Base-by-base conservation (phyloP, 2,888 invertebrate genomes). In the Lepidocyrtoides sp. region DNA sequence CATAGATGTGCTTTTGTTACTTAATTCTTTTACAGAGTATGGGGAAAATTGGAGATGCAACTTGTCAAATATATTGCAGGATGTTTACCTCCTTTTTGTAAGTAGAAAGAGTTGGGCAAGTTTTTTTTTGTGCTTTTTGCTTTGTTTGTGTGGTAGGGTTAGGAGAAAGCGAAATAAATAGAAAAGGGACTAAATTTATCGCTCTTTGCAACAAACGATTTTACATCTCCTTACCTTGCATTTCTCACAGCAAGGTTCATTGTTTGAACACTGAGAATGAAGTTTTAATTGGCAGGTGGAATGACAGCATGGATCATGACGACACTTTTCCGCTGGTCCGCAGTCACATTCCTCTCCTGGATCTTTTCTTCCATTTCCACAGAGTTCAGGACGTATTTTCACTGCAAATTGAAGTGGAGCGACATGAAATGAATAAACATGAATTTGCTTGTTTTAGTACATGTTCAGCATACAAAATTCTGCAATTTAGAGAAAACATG, bases 221-320 rank as follows among this genome's bases (percentile, higher is more conserved):
- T 86, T 32, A 60, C 77, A 44, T 81, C n/a, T 36, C 23, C 44
- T 89, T 96, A 99, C 98, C 96, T 97, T 97, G 95, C 99, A 99
- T 94, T 97, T 90, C 36, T 92, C 97, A 93, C 97, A 97, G 95
- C 99, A 99, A 96, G 93, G 93, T 69, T 93, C 93, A 29, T 88
- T 81, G 85, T 90, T 91, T 84, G 93, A 93, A 91, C 93, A 93
- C 89, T 92, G 91, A 82, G 93, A 91, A 81, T 93, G 82, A 44
- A 93, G 89, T 88, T 93, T 93, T 88, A 92, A 90, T 89, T 93
- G 93, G 83, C 93, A 93, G 63, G 89, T 92, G 44, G 93, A 86
- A 69, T 93, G 93, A 91, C 93, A 93, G 87, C 93, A 93, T 44
- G 90, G 88, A 89, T 93, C 93, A 69, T 85, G 69, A n/a, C 83